Conservation (phyloP, 2,888 invertebrate species). For the Eubasilissa splendida region DNA sequence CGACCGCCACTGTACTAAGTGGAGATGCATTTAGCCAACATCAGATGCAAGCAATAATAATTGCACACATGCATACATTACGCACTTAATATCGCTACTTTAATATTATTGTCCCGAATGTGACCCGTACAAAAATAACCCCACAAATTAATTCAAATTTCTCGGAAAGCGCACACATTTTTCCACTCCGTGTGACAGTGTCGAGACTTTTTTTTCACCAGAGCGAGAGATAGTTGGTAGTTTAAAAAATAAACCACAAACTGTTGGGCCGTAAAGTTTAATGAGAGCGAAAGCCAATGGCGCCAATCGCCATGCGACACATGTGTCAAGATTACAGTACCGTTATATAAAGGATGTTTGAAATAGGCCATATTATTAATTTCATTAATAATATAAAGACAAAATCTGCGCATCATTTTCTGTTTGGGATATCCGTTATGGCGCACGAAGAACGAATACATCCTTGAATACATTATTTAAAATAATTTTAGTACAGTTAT, state of each 20-base stretch:
- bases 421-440: background rate
- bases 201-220: background rate
- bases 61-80: too few species aligned
- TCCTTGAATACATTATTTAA: too few species aligned
- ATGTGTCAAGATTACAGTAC: background rate
- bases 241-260: background rate
- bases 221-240: background rate
- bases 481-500: background rate
- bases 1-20: too few species aligned
- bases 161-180: background rate
- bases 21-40: too few species aligned
- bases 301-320: slow-evolving; percentile 10
- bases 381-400: background rate
- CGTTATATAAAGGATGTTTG: background rate
- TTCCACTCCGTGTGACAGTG: slow-evolving; percentile 5
- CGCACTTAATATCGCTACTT: too few species aligned
- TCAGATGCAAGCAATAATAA: too few species aligned
- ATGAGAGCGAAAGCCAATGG: slow-evolving; percentile 16
- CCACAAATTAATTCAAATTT: background rate
- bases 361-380: background rate
- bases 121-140: too few species aligned
- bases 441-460: too few species aligned
- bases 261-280: slow-evolving; percentile 22
- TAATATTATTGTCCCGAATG: too few species aligned
- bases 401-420: background rate